These are phyloP conservation scores for Microctonus hyperodae DNA, from an alignment of 2,888 invertebrate species.

Conservation along the genomic window DNA sequence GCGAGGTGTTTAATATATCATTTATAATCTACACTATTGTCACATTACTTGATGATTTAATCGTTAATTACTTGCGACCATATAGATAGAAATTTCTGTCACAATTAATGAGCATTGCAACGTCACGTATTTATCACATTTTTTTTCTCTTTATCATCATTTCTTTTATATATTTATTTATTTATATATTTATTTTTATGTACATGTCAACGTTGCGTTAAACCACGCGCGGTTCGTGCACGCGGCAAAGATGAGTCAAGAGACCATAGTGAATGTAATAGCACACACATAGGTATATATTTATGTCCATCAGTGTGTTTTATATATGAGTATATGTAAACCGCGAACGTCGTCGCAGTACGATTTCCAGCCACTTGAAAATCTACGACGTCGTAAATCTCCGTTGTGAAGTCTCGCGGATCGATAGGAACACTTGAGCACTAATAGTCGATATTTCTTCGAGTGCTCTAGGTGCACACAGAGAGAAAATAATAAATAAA, in stretches of 20 bases:
- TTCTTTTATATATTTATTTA: neutral
- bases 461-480: conserved; percentile 8
- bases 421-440: conserved; percentile 37
- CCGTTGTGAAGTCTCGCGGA: conserved; percentile 31
- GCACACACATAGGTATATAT: conserved; percentile 9
- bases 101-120: conserved; percentile 24
- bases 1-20: conserved; percentile 10
- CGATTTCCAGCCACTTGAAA: conserved; percentile 42
- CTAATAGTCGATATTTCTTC: conserved; percentile 36
- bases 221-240: conserved; percentile 6
- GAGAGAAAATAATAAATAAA: neutral
- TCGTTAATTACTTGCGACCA: conserved; percentile 27
- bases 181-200: neutral
- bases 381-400: conserved; percentile 53
- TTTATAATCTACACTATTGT: conserved; percentile 15
- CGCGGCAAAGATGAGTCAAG: conserved; percentile 13
- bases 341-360: conserved; percentile 25
- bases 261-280: conserved; percentile 2
- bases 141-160: neutral
- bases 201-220: neutral
- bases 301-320: neutral
- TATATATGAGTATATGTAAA: conserved; percentile 13
- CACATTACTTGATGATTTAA: conserved; percentile 17
- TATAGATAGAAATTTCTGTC: neutral
- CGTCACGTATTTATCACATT: neutral